Conservation (phyloP, 2,888 invertebrate genomes). For the Leucophenga montana region DNA sequence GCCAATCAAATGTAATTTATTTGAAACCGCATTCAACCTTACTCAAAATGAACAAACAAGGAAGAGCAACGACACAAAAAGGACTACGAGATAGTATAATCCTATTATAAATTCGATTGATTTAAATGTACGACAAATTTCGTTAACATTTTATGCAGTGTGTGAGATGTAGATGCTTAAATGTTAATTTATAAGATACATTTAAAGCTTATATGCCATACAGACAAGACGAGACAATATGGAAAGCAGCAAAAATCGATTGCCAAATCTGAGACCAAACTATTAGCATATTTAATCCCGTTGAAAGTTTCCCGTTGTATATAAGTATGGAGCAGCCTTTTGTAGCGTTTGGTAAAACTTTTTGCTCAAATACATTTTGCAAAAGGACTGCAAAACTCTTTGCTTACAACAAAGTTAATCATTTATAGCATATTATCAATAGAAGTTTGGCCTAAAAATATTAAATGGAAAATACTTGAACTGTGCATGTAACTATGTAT, state of each 20-base stretch:
- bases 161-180: not conserved
- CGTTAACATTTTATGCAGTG: not conserved
- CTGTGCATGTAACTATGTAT: not conserved
- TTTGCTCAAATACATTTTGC: not conserved
- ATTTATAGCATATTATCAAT: conserved; percentile 67
- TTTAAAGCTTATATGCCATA: too few relatives aligned
- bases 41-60: not conserved
- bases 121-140: conserved; percentile 57
- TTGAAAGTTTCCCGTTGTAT: conserved; percentile 8
- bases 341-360: conserved; percentile 7
- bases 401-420: conserved; percentile 56
- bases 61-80: not conserved
- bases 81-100: not conserved
- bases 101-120: conserved; percentile 50
- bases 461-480: conserved; percentile 9
- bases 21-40: conserved; percentile 16
- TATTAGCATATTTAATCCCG: conserved; percentile 56
- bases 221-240: not conserved
- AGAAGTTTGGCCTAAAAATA: conserved; percentile 53
- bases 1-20: conserved; percentile 16
- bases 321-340: conserved; percentile 2
- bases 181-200: too few relatives aligned
- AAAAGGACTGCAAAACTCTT: too few relatives aligned
- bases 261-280: conserved; percentile 56
- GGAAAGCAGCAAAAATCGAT: conserved; percentile 36